Percentiles rank a stretch among this genome's conserved stretches.
Evolutionary conservation across 1,140 invertebrate genomes (phyloP).

Genomic region (Sitobion miscanthi): DNA sequence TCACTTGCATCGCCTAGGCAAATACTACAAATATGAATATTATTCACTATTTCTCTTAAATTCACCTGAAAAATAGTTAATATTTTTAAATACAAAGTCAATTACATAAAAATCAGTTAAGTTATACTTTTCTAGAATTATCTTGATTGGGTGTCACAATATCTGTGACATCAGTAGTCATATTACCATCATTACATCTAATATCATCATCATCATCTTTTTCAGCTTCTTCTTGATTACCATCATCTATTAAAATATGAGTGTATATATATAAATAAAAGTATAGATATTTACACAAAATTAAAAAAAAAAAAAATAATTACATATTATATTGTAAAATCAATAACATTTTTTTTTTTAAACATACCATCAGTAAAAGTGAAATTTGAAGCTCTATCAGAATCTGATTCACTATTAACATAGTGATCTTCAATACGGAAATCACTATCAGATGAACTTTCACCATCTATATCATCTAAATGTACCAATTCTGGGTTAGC

Average conservation of each 20-base stretch:
- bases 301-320: background rate
- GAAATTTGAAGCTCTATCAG: constrained; percentile 52
- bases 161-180: constrained; percentile 59
- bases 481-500: constrained; percentile 72
- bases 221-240: constrained; percentile 62
- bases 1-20: constrained; percentile 92
- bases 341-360: background rate
- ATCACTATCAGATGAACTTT: constrained; percentile 95
- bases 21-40: constrained; percentile 84
- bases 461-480: constrained; percentile 75
- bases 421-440: constrained; percentile 89
- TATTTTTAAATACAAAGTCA: background rate
- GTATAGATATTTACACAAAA: background rate
- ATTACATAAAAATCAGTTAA: background rate
- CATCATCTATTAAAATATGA: constrained; percentile 60
- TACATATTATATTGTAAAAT: background rate
- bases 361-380: constrained; percentile 52
- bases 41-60: constrained; percentile 58
- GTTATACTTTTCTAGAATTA: constrained; percentile 66
- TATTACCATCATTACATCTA: constrained; percentile 61
- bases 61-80: constrained; percentile 61
- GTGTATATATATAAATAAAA: background rate
- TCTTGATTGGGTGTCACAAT: constrained; percentile 64
- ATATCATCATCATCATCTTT: constrained; percentile 64
- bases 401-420: constrained; percentile 69